Base-by-base conservation (phyloP, 2,888 invertebrate species). In the Adelognathus sp. region DNA sequence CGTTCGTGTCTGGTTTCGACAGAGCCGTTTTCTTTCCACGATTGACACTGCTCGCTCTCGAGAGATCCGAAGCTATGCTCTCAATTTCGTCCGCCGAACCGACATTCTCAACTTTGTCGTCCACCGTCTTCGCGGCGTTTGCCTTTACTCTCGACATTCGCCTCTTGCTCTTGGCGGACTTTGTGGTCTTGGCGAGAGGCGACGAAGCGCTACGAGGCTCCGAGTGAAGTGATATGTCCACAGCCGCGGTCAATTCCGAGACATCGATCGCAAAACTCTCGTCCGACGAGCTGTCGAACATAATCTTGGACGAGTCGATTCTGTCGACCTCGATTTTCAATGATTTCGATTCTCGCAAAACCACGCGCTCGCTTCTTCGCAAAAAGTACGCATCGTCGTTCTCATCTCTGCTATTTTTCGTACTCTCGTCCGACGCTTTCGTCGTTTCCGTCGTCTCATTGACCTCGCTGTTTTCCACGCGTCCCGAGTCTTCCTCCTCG, bases 251-350 rank as follows among this genome's bases (percentile, higher is more conserved):
- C 16, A 89, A 76, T 21, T 88, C 88, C 3, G 89, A 87, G 0
- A 87, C 86, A 44, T 91, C 90, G 24, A 89, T 87, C 6, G 86
- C 86, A 16, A 89, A 88, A 76, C 90, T 90, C 46, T 91, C 91
- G 31, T 90, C 91, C 0, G 90, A 91, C 0, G 90, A 91, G 29
- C 87, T 88, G 39, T 89, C 88, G 44, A 88, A 88, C 79, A 86
- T 84, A 1, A 73, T 81, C 70, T 86, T 89, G 0, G 86, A 79
- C 1, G 81, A 80, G 1, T 90, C 88, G 0, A 89, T 36, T 36
- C 89, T 91, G 0, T 84, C 80, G 1, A 89, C 39, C 7, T 91
- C 89, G n/a, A n/a, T n/a, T n/a, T n/a, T n/a, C n/a, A n/a, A n/a
- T n/a, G n/a, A n/a, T n/a, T n/a, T 58, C 0, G 69, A 6, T 1